These are phyloP conservation scores for Holocentrus rufus DNA, from an alignment of 2,797 vertebrate genomes.

Conservation along the genomic window DNA sequence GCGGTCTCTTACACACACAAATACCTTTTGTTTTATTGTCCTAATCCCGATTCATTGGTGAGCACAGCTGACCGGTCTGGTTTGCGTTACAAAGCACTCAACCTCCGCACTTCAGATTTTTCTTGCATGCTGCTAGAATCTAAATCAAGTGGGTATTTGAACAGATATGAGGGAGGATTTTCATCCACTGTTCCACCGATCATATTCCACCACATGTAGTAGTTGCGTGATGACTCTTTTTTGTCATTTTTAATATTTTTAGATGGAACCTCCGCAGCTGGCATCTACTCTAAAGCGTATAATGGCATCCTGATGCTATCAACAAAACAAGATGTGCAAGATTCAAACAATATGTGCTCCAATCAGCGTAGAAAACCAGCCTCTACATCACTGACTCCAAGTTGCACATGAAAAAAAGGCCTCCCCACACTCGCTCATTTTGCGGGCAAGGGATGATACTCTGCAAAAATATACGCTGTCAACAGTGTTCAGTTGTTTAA, in stretches of 20 bases:
- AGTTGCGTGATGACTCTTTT: constrained; percentile 46
- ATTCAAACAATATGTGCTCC: constrained; percentile 60
- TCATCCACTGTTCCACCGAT: no score
- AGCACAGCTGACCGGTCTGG: constrained; percentile 13
- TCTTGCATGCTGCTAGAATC: background rate
- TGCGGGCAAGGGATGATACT: constrained; percentile 61
- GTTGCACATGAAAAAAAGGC: constrained; percentile 39
- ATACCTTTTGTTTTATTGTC: background rate
- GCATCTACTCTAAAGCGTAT: constrained; percentile 56
- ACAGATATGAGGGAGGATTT: background rate
- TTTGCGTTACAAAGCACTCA: constrained; percentile 8
- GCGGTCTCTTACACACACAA: background rate
- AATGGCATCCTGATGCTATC: constrained; percentile 50
- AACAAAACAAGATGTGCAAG: no score
- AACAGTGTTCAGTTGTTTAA: constrained; percentile 28
- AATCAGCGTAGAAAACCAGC: constrained; percentile 60
- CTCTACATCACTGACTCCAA: constrained; percentile 66
- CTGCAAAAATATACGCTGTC: constrained; percentile 40
- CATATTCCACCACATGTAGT: constrained; percentile 21
- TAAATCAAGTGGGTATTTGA: constrained; percentile 8
- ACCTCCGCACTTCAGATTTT: background rate
- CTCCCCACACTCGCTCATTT: constrained; percentile 38
- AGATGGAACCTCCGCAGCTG: constrained; percentile 57
- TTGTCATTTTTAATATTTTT: constrained; percentile 22
- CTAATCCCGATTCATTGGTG: background rate